Percentiles rank a stretch among this genome's conserved stretches.
These are phyloP conservation scores for Colletes gigas DNA, from an alignment of 1,140 invertebrate species.

Conservation along the genomic window DNA sequence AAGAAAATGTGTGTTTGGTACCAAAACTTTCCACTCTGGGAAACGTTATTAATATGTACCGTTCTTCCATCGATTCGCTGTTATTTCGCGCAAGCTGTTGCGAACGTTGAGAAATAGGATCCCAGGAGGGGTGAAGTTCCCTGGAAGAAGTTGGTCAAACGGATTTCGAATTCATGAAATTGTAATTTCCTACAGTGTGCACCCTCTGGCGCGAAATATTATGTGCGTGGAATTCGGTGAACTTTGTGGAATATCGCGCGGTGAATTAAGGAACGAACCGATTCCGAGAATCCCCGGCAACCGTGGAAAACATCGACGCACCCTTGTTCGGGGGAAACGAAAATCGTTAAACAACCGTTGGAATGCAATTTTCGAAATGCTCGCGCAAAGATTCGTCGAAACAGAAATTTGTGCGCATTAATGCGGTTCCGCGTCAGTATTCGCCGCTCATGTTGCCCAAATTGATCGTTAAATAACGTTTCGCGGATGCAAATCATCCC, in stretches of 20 bases:
- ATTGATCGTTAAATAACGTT: conserved; percentile 41
- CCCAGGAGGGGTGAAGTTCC: neutral
- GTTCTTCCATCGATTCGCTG: neutral
- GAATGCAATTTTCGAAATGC: neutral
- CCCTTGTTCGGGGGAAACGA: no score
- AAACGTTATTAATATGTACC: neutral
- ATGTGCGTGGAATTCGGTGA: conserved; percentile 8
- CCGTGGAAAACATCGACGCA: neutral
- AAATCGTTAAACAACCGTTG: no score
- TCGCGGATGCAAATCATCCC: conserved; percentile 37
- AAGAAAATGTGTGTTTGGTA: no score
- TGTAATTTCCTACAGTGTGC: conserved; percentile 4
- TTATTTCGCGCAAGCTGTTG: neutral
- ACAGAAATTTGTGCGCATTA: neutral
- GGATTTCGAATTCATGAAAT: conserved; percentile 42
- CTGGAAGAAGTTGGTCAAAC: neutral
- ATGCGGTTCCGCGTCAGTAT: conserved; percentile 3
- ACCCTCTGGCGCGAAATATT: conserved; percentile 2
- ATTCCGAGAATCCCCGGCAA: neutral
- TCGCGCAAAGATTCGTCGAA: neutral
- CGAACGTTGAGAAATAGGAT: neutral
- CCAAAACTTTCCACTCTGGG: no score
- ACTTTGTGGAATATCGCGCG: neutral
- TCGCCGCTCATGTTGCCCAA: conserved; percentile 17
- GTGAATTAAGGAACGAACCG: neutral